These are phyloP conservation scores for Molossus molossus DNA, from an alignment of 2,797 vertebrate species.

Conservation along the genomic window DNA sequence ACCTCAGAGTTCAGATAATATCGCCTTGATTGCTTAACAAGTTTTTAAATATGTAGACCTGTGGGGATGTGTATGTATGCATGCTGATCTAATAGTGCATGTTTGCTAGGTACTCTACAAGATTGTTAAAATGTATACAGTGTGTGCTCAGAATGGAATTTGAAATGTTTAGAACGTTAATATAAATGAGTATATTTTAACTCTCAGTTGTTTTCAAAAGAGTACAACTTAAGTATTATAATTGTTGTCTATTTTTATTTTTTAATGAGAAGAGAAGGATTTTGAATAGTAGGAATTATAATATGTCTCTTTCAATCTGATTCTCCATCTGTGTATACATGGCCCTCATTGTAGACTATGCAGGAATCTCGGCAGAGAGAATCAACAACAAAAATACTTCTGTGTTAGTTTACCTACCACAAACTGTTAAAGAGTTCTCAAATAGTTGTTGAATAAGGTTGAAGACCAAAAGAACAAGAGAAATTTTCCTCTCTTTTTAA, in stretches of 20 bases:
- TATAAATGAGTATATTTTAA: slow-evolving; percentile 40
- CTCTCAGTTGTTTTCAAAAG: slow-evolving; percentile 23
- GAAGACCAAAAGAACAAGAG: not conserved
- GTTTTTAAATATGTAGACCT: slow-evolving; percentile 78
- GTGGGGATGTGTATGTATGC: slow-evolving; percentile 70
- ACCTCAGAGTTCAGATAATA: slow-evolving; percentile 69
- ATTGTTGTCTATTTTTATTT: slow-evolving; percentile 24
- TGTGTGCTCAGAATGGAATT: slow-evolving; percentile 65
- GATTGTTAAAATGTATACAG: slow-evolving; percentile 75
- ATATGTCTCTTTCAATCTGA: slow-evolving; percentile 54
- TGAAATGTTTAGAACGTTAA: slow-evolving; percentile 57
- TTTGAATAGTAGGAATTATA: slow-evolving; percentile 48
- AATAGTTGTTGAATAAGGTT: not conserved
- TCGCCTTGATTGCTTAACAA: slow-evolving; percentile 76
- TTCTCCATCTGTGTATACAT: slow-evolving; percentile 62
- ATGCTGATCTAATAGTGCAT: slow-evolving; percentile 77
- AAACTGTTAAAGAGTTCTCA: not conserved
- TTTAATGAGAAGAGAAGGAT: slow-evolving; percentile 11
- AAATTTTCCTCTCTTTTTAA: slow-evolving; percentile 10
- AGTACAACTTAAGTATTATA: slow-evolving; percentile 55
- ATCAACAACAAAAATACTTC: slow-evolving; percentile 26
- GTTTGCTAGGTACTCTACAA: slow-evolving; percentile 69
- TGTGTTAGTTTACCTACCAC: slow-evolving; percentile 39
- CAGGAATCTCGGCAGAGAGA: slow-evolving; percentile 56
- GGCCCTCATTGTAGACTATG: not conserved